These are phyloP conservation scores for Chlorodrepanis virens DNA, from an alignment of 2,113 vertebrate genomes.

Conservation along the genomic window DNA sequence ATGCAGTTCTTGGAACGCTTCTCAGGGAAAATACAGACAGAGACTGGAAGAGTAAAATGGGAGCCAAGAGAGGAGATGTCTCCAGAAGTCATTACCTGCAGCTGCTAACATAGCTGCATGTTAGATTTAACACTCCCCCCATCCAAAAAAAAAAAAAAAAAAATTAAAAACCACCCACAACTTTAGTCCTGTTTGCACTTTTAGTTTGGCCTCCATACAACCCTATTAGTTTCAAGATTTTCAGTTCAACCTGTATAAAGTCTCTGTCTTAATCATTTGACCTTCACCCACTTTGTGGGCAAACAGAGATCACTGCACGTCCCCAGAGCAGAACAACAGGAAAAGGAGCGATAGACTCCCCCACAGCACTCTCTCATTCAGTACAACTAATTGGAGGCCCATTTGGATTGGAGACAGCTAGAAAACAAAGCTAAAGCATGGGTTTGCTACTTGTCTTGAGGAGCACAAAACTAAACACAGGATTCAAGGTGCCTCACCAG, in stretches of 20 bases:
- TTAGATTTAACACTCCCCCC: neutral
- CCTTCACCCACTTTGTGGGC: neutral
- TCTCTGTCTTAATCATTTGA: neutral
- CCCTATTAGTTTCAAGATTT: neutral
- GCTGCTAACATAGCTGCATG: neutral
- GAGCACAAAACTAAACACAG: no score
- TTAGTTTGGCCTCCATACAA: neutral
- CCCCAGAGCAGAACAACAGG: neutral
- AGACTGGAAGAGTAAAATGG: neutral
- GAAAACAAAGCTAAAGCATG: no score
- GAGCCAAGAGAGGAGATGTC: neutral
- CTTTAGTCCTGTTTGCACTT: neutral
- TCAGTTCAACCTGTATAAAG: neutral
- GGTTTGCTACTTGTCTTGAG: no score
- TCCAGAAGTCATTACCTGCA: neutral
- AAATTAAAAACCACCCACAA: no score
- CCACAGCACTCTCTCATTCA: neutral
- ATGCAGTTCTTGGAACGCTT: slow-evolving; percentile 3
- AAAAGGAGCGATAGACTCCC: neutral
- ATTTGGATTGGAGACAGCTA: no score
- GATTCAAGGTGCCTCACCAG: no score
- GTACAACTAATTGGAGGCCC: neutral
- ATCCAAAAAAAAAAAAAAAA: no score
- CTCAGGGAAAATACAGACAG: neutral
- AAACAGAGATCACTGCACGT: neutral